Conservation (phyloP, 2,888 invertebrate genomes). For the Aproaerema taeniolella region DNA sequence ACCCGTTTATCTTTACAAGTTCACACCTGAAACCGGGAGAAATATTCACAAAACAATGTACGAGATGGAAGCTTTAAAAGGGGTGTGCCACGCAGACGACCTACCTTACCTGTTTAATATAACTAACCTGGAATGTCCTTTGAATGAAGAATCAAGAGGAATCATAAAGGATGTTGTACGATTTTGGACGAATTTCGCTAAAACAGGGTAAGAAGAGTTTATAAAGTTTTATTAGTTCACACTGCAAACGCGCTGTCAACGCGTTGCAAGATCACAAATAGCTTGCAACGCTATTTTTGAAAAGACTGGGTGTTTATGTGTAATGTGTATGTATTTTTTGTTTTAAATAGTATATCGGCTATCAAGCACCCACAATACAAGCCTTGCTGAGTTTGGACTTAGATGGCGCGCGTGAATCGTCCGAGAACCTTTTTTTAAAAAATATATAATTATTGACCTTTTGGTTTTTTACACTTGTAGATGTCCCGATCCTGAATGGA, state of each 20-base stretch:
- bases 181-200: constrained; percentile 60
- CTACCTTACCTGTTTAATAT: constrained; percentile 56
- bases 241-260: too few species aligned
- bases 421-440: too few species aligned
- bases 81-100: constrained; percentile 66
- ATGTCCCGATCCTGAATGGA: constrained; percentile 47
- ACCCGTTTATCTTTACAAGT: constrained; percentile 56
- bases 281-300: too few species aligned
- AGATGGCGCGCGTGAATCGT: too few species aligned
- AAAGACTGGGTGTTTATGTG: too few species aligned
- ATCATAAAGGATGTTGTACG: constrained; percentile 44
- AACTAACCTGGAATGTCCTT: constrained; percentile 49
- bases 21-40: constrained; percentile 56
- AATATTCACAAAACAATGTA: constrained; percentile 54
- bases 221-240: too few species aligned
- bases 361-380: too few species aligned
- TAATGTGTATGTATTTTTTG: too few species aligned
- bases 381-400: too few species aligned
- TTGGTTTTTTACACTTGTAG: too few species aligned
- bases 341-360: too few species aligned
- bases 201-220: constrained; percentile 55
- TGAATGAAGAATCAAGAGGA: constrained; percentile 43
- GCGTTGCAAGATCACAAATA: neutral
- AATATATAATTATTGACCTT: too few species aligned
- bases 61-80: constrained; percentile 46